Conservation (phyloP, 2,888 invertebrate genomes). For the Hypomecis punctinalis region DNA sequence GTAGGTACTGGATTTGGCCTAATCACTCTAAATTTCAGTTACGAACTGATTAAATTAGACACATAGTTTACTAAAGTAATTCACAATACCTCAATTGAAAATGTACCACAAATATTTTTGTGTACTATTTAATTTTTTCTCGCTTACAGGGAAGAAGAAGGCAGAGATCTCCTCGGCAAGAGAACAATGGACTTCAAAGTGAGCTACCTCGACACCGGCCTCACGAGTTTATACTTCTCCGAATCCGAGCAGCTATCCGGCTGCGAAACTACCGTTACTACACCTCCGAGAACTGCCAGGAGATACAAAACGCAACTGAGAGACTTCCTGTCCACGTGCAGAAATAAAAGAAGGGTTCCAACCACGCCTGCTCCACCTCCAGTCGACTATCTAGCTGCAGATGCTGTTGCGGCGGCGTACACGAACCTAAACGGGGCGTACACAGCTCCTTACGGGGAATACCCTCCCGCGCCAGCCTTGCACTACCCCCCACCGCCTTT, state of each 20-base stretch:
- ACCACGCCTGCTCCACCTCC: slow-evolving; percentile 86
- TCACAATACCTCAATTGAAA: neutral
- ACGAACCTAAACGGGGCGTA: slow-evolving; percentile 92
- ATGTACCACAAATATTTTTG: neutral
- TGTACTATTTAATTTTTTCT: neutral
- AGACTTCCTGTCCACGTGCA: slow-evolving; percentile 96
- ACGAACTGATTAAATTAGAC: too few species aligned
- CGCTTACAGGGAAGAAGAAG: slow-evolving; percentile 96
- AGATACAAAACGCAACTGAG: slow-evolving; percentile 97
- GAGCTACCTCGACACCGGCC: slow-evolving; percentile 97
- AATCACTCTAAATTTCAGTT: too few species aligned
- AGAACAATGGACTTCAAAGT: slow-evolving; percentile 99
- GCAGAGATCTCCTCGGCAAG: slow-evolving; percentile 97
- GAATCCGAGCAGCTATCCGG: slow-evolving; percentile 91
- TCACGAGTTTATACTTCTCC: slow-evolving; percentile 95
- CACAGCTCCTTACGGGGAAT: slow-evolving; percentile 90
- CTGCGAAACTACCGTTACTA: slow-evolving; percentile 86
- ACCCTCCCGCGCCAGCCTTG: slow-evolving; percentile 88
- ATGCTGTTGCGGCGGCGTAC: slow-evolving; percentile 91
- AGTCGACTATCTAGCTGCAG: slow-evolving; percentile 89
- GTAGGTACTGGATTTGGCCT: too few species aligned
- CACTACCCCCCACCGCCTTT: slow-evolving; percentile 87
- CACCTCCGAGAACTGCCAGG: slow-evolving; percentile 92
- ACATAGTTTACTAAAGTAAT: too few species aligned
- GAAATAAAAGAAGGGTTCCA: slow-evolving; percentile 89